Conservation (phyloP, 64 coral and sea anemone genomes). For the Montipora efflorescens region DNA sequence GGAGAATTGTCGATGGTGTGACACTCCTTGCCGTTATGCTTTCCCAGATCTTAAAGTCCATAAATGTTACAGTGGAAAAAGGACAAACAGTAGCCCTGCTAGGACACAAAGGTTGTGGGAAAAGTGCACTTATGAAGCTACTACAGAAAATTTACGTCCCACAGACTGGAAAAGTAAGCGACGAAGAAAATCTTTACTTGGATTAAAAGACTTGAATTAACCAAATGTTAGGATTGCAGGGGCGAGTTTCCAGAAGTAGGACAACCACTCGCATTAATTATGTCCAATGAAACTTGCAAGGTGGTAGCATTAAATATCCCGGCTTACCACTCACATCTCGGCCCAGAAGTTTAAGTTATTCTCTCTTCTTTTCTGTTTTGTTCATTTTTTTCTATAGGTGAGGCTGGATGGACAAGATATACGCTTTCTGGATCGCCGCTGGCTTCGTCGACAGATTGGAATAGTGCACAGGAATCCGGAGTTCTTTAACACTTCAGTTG, state of each 20-base stretch:
- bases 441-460: constrained; percentile 76
- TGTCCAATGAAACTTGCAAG: too few relatives aligned
- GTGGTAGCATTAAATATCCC: too few relatives aligned
- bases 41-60: constrained; percentile 77
- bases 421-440: constrained; percentile 59
- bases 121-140: constrained; percentile 58
- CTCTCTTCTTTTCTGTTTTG: neutral
- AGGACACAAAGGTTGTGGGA: constrained; percentile 67
- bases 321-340: too few relatives aligned
- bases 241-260: neutral
- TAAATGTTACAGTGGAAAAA: constrained; percentile 70
- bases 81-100: constrained; percentile 66
- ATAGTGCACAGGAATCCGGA: constrained; percentile 80
- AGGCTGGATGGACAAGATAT: constrained; percentile 72
- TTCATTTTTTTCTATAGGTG: constrained; percentile 31
- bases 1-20: neutral
- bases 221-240: neutral
- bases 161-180: constrained; percentile 68
- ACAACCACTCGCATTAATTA: too few relatives aligned
- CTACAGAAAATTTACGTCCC: constrained; percentile 75
- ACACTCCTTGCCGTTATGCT: neutral
- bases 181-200: neutral
- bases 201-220: neutral
- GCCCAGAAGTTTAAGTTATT: neutral
- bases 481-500: constrained; percentile 78